phyloP scores from a whole-genome alignment of 2,888 invertebrate genomes.

The Amblyjoppa fuscipennis region DNA sequence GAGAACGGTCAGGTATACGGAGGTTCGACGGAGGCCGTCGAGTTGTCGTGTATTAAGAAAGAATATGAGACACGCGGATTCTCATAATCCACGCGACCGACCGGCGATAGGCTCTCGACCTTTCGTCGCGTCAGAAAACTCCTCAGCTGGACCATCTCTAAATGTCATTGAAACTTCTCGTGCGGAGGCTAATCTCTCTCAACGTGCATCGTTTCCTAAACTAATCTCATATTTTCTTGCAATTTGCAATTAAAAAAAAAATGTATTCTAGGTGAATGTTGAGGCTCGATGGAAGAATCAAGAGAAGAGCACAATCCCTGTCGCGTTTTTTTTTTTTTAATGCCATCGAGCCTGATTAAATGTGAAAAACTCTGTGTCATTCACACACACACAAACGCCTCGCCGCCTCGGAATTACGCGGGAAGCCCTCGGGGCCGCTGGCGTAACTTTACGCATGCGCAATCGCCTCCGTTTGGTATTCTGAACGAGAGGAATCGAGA shows the following conservation, averaged over 20 bases:
- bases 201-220: background rate
- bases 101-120: slow-evolving; percentile 45
- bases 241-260: background rate
- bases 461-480: slow-evolving; percentile 52
- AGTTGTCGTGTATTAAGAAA: slow-evolving; percentile 33
- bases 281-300: background rate
- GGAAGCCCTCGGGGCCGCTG: slow-evolving; percentile 28
- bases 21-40: slow-evolving; percentile 22
- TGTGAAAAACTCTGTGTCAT: slow-evolving; percentile 15
- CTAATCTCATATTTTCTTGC: background rate
- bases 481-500: slow-evolving; percentile 42
- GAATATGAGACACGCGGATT: slow-evolving; percentile 51
- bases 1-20: slow-evolving; percentile 20
- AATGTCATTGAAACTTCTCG: slow-evolving; percentile 56
- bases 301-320: background rate
- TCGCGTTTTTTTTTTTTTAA: background rate
- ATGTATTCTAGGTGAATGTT: background rate
- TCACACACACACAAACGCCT: slow-evolving; percentile 2
- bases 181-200: slow-evolving; percentile 19
- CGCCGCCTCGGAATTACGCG: slow-evolving; percentile 40
- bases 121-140: slow-evolving; percentile 37
- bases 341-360: background rate
- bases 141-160: slow-evolving; percentile 54
- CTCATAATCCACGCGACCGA: slow-evolving; percentile 27
- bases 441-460: slow-evolving; percentile 51